These are phyloP conservation scores for Cyphomyrmex costatus DNA, from an alignment of 1,140 invertebrate species.

Conservation along the genomic window DNA sequence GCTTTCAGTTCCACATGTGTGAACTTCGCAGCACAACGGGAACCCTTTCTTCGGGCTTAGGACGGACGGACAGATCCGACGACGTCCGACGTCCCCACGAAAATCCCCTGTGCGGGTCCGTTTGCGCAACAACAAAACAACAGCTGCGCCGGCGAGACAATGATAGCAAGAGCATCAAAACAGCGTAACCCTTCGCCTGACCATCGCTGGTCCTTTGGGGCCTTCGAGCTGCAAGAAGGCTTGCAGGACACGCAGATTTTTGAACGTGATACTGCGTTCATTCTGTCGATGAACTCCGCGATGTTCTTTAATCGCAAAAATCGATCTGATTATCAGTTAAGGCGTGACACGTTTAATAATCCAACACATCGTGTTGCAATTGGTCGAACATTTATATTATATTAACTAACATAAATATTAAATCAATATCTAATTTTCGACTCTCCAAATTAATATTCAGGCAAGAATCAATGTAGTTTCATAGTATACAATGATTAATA, in stretches of 20 bases:
- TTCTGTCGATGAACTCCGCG: neutral
- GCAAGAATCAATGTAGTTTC: no score
- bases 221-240: neutral
- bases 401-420: no score
- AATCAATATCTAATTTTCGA: no score
- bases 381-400: neutral
- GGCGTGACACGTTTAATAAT: neutral
- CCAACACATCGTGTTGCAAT: neutral
- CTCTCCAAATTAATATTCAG: no score
- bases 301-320: neutral
- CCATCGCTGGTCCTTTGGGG: conserved; percentile 22
- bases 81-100: conserved; percentile 80
- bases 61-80: conserved; percentile 76
- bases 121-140: conserved; percentile 86
- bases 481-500: no score
- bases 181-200: conserved; percentile 80
- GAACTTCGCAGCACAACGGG: conserved; percentile 77
- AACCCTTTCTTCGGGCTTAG: conserved; percentile 82
- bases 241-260: conserved; percentile 36
- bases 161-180: conserved; percentile 78
- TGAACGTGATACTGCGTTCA: neutral
- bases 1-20: conserved; percentile 82
- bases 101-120: conserved; percentile 76
- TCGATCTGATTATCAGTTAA: neutral
- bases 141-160: conserved; percentile 81